phyloP scores from a whole-genome alignment of 2,113 vertebrate genomes.

The Esox niger region DNA sequence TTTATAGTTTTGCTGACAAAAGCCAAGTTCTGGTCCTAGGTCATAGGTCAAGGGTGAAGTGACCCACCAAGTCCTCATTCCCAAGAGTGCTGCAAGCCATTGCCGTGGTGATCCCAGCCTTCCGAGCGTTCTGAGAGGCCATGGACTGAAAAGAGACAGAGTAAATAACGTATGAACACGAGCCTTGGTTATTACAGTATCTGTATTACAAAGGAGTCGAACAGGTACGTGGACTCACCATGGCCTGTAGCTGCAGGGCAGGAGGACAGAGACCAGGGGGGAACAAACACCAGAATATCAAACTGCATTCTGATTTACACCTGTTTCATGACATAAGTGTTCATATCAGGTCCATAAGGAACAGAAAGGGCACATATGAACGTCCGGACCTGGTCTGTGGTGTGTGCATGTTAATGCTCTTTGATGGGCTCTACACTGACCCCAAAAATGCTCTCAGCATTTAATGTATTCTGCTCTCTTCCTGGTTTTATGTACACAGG shows the following conservation, averaged over 20 bases:
- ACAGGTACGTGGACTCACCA: slow-evolving; percentile 51
- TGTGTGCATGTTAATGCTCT: too few species aligned
- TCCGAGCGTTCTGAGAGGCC: slow-evolving; percentile 87
- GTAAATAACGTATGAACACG: neutral
- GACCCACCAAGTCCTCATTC: slow-evolving; percentile 93
- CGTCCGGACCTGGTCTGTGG: neutral
- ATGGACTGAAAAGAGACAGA: slow-evolving; percentile 76
- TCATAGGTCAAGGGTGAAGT: neutral
- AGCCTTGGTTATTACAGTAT: too few species aligned
- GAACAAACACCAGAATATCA: too few species aligned
- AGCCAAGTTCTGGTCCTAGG: too few species aligned
- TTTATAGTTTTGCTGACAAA: too few species aligned
- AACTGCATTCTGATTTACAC: too few species aligned
- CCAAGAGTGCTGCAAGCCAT: slow-evolving; percentile 95
- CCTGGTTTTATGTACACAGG: neutral
- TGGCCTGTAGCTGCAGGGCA: slow-evolving; percentile 48
- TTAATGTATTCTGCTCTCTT: neutral
- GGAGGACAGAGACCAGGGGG: slow-evolving; percentile 6
- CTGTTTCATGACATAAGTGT: too few species aligned
- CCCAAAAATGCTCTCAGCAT: neutral
- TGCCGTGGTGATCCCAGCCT: slow-evolving; percentile 93
- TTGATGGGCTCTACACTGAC: too few species aligned
- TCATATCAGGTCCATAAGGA: too few species aligned
- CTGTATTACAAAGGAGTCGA: too few species aligned
- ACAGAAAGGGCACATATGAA: neutral